phyloP scores from a whole-genome alignment of 2,888 invertebrate species.

The Microctonus hyperodae region DNA sequence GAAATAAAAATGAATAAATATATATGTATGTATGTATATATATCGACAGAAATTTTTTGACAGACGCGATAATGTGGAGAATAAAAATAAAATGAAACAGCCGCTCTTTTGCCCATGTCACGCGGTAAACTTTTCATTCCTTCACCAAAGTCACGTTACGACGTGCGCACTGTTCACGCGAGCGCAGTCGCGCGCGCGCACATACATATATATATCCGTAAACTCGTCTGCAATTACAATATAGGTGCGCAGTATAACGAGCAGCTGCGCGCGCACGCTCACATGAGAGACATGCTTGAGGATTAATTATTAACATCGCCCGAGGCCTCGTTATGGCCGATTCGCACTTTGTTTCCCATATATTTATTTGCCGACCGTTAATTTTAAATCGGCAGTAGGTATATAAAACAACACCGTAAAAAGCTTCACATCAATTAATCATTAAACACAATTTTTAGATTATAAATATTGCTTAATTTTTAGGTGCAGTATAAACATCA shows the following conservation, averaged over 20 bases:
- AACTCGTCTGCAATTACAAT: constrained; percentile 22
- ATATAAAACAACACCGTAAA: neutral
- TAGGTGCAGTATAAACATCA: too few species aligned
- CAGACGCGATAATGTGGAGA: neutral
- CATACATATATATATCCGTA: constrained; percentile 4
- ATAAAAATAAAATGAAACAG: constrained; percentile 12
- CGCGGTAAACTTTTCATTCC: constrained; percentile 21
- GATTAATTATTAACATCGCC: constrained; percentile 28
- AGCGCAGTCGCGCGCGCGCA: neutral
- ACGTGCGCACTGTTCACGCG: neutral
- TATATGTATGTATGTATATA: too few species aligned
- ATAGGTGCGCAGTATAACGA: constrained; percentile 22
- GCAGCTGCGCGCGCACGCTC: constrained; percentile 23
- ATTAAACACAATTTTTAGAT: neutral
- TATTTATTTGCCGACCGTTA: neutral
- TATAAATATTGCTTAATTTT: neutral
- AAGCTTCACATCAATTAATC: neutral
- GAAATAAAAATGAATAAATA: too few species aligned
- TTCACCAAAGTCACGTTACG: neutral
- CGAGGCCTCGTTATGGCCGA: constrained; percentile 8
- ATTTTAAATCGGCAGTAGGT: neutral
- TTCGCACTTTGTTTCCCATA: constrained; percentile 21
- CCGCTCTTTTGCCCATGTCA: constrained; percentile 18
- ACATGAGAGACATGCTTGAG: constrained; percentile 18
- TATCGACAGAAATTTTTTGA: constrained; percentile 6